Conservation (phyloP, 2,797 vertebrate genomes). For the Lerista edwardsae region DNA sequence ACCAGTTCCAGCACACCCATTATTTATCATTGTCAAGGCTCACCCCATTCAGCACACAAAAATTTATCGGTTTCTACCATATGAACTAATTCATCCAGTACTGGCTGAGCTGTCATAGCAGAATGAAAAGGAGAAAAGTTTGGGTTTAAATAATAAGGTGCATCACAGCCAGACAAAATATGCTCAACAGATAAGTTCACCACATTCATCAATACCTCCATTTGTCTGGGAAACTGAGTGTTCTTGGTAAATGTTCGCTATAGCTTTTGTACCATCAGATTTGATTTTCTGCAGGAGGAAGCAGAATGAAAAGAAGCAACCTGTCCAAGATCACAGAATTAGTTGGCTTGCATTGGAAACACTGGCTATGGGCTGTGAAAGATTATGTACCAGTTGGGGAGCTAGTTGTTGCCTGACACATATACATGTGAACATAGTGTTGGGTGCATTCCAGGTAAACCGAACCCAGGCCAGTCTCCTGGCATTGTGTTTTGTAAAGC, state of each 20-base stretch:
- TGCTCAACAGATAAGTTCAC: neutral
- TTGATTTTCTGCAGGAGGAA: neutral
- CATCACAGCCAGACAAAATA: neutral
- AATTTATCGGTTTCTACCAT: neutral
- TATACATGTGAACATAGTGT: no score
- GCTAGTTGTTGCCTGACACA: no score
- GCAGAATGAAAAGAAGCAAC: neutral
- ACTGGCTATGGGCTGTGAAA: neutral
- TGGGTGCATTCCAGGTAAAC: no score
- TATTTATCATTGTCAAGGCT: constrained; percentile 12
- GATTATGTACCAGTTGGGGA: neutral
- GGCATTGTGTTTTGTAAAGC: no score
- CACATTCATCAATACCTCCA: neutral
- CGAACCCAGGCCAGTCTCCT: no score
- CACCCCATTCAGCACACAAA: neutral
- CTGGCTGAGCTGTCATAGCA: neutral
- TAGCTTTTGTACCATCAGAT: neutral
- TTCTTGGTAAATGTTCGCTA: no score
- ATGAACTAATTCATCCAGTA: neutral
- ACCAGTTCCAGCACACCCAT: neutral
- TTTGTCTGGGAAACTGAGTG: neutral
- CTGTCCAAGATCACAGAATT: neutral
- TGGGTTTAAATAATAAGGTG: neutral
- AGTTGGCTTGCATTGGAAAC: neutral
- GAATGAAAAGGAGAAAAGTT: neutral